Evolutionary conservation across 2,888 invertebrate genomes (phyloP).

Genomic region (Sepiola atlantica): DNA sequence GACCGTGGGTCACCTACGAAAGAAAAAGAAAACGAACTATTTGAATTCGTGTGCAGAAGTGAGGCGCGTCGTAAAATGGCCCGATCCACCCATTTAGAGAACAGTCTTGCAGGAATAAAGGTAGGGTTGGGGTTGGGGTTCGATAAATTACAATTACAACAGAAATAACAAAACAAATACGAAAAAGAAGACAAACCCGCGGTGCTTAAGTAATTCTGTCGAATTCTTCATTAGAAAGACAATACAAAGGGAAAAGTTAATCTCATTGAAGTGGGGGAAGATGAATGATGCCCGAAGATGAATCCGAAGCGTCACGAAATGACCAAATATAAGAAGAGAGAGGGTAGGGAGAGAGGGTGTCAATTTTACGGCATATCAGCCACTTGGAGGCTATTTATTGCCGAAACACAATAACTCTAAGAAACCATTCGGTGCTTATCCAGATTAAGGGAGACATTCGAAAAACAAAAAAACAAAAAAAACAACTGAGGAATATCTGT

Average conservation of each 20-base stretch:
- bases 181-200: too few species aligned
- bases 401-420: too few species aligned
- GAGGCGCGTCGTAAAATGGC: background rate
- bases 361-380: too few species aligned
- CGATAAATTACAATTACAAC: background rate
- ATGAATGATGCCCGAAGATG: too few species aligned
- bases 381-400: too few species aligned
- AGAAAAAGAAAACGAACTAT: background rate
- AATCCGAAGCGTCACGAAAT: background rate
- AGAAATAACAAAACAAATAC: background rate
- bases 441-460: too few species aligned
- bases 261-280: background rate
- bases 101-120: background rate
- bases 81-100: background rate
- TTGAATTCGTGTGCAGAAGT: background rate
- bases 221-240: background rate
- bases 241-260: background rate
- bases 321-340: background rate
- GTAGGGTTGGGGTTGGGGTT: too few species aligned
- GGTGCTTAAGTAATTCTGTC: background rate
- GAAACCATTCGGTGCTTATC: too few species aligned
- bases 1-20: background rate
- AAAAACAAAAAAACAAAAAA: too few species aligned
- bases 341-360: background rate
- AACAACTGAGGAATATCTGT: too few species aligned